Conservation (phyloP, 92 coral and sea anemone species). For the Palythoa grandiflora region DNA sequence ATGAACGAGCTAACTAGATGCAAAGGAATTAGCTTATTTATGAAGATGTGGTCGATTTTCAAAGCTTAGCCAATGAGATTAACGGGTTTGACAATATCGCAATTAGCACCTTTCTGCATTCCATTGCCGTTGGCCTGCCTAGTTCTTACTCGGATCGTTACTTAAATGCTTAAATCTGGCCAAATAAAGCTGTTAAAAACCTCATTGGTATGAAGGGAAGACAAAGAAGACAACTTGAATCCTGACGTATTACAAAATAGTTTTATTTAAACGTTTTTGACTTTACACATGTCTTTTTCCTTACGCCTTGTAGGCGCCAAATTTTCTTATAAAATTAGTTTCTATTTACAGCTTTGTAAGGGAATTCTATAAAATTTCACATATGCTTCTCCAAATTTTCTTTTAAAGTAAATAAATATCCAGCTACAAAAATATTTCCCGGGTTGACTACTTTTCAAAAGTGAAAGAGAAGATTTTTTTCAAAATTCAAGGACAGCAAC, state of each 20-base stretch:
- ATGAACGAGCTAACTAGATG: no score
- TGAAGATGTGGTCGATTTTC: no score
- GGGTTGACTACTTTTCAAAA: conserved; percentile 16
- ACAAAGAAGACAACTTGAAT: neutral
- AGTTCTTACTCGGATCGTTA: no score
- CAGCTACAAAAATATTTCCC: conserved; percentile 82
- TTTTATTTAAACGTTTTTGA: conserved; percentile 29
- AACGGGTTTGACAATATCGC: no score
- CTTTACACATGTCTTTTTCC: neutral
- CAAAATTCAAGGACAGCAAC: no score
- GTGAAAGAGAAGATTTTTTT: neutral
- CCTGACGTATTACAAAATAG: conserved; percentile 25
- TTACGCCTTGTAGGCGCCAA: conserved; percentile 68
- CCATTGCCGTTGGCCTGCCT: no score
- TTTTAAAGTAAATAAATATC: conserved; percentile 70
- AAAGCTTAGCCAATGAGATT: no score
- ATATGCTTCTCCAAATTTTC: conserved; percentile 34
- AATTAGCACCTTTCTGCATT: no score
- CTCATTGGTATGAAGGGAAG: no score
- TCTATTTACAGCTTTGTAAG: conserved; percentile 81
- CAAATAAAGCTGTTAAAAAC: no score
- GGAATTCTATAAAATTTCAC: conserved; percentile 70
- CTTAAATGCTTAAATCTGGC: no score
- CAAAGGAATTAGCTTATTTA: no score
- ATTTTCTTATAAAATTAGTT: conserved; percentile 75